Base-by-base conservation (phyloP, 2,797 vertebrate species). In the Manis javanica region DNA sequence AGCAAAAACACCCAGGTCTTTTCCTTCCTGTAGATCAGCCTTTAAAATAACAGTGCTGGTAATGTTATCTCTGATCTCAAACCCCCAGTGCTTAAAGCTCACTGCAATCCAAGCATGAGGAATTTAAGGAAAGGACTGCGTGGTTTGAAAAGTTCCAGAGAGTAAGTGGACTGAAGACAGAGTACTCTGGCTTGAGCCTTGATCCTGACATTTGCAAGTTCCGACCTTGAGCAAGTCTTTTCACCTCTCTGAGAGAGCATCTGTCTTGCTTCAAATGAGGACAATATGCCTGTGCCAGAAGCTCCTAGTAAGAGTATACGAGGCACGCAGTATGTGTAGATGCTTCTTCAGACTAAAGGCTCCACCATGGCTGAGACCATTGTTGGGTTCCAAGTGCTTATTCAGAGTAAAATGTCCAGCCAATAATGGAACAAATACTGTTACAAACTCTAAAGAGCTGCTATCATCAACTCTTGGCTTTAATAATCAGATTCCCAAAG, bases 201-300 rank as follows among this genome's bases (percentile, higher is more conserved):
- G 29, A 86, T 59, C 55, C 63, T 96, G 94, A 68, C 64, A 95
- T 96, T 97, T 94, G n/a, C 34, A 81, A 92, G 55, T 90, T 89
- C 71, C 14, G 31, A 72, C 83, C 42, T 89, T 95, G 64, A 75
- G 16, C 24, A 21, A 3, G 46, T 46, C 29, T 42, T 34, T 90
- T 91, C 8, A 15, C 46, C 31, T 64, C 19, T 53, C 46, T 51
- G 37, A 39, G 6, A 74, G 23, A 75, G 34, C 49, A 57, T 39
- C 57, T 1, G 6, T 91, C 69, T 87, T 16, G 0, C 37, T 24
- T 86, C 46, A 74, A 39, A 59, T 10, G 5, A 31, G 34, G 39
- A 83, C 16, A 31, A 8, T 31, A 19, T 53, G 10, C 51, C 24
- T n/a, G 5, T 61, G 11, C 64, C 64, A 37, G 74, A 31, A 18